Conservation (phyloP, 1,140 invertebrate genomes). For the Hyles euphorbiae region DNA sequence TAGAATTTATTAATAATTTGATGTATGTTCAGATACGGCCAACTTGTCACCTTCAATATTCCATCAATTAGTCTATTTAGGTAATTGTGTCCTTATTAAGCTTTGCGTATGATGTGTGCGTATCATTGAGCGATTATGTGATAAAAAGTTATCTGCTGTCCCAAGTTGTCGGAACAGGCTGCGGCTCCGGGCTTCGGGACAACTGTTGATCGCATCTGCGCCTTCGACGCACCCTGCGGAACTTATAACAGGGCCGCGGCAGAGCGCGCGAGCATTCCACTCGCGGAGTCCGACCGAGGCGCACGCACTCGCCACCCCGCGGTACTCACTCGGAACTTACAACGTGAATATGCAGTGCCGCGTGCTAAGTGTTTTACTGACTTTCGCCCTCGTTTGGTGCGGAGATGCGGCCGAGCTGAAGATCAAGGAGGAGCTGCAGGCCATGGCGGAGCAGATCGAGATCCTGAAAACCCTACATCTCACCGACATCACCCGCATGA, state of each 20-base stretch:
- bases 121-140: too few species aligned
- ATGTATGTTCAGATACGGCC: too few species aligned
- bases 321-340: conserved; percentile 14
- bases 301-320: conserved; percentile 19
- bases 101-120: too few species aligned
- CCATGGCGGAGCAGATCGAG: conserved; percentile 46
- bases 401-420: conserved; percentile 40
- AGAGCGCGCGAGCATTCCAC: conserved; percentile 36
- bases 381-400: conserved; percentile 32
- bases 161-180: conserved; percentile 14
- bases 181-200: conserved; percentile 37
- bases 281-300: conserved; percentile 21
- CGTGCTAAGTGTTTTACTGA: conserved; percentile 34
- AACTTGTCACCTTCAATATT: too few species aligned
- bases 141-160: conserved; percentile 7
- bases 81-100: too few species aligned
- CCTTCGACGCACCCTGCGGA: conserved; percentile 27
- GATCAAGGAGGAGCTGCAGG: conserved; percentile 40
- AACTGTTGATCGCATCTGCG: conserved; percentile 69
- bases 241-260: conserved; percentile 33
- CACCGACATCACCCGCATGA: conserved; percentile 39
- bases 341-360: conserved; percentile 50
- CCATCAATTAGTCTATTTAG: too few species aligned
- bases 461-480: conserved; percentile 43
- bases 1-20: too few species aligned